Percentiles rank a stretch among this genome's conserved stretches.
Evolutionary conservation across 2,797 vertebrate species (phyloP).

Genomic region (Arctocebus calabarensis): DNA sequence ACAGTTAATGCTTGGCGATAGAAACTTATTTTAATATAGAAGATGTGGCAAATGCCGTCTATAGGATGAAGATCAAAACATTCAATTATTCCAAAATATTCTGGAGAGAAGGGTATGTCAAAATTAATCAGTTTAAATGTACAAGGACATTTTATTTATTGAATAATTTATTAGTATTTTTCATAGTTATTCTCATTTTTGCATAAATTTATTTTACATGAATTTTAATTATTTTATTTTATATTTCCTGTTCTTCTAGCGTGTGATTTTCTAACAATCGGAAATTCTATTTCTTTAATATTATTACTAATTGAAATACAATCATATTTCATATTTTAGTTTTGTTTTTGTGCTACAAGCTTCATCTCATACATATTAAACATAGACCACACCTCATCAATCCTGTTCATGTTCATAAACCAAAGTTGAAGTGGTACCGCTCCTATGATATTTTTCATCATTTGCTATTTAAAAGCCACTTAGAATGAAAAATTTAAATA

Average conservation of each 20-base stretch:
- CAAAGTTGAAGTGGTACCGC: neutral
- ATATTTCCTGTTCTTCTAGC: constrained; percentile 69
- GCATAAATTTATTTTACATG: neutral
- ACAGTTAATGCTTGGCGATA: neutral
- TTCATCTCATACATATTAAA: constrained; percentile 84
- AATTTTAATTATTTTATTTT: constrained; percentile 35
- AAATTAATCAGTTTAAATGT: neutral
- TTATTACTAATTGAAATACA: constrained; percentile 81
- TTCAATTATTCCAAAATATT: neutral
- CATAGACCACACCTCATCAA: constrained; percentile 75
- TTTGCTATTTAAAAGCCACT: constrained; percentile 67
- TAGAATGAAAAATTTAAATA: neutral
- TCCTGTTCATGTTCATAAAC: constrained; percentile 77
- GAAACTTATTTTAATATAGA: neutral
- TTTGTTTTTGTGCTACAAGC: constrained; percentile 73
- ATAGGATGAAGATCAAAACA: neutral
- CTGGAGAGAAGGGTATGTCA: neutral
- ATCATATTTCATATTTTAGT: constrained; percentile 81
- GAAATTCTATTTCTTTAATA: constrained; percentile 78
- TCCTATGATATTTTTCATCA: constrained; percentile 51
- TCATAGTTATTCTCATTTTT: neutral
- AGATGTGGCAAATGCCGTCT: neutral
- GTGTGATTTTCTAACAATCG: constrained; percentile 78
- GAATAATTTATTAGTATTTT: neutral
- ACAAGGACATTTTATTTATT: neutral